phyloP scores from a whole-genome alignment of 2,888 invertebrate genomes.

The Campoplex capitator region DNA sequence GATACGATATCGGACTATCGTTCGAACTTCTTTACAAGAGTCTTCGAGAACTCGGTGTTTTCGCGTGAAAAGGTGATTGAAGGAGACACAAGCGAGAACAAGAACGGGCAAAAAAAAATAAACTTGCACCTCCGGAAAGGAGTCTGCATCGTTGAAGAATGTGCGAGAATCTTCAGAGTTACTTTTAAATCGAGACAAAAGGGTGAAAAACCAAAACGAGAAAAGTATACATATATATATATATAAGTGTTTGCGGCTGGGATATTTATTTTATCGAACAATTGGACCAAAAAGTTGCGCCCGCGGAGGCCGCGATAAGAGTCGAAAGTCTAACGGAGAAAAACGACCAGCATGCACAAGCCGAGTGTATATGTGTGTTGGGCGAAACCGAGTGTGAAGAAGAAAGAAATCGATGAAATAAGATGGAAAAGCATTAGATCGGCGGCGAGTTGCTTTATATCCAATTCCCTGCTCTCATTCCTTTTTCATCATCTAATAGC shows the following conservation, averaged over 20 bases:
- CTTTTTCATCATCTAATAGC: constrained; percentile 42
- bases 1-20: constrained; percentile 54
- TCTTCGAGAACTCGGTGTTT: constrained; percentile 23
- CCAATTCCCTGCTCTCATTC: constrained; percentile 40
- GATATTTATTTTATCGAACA: constrained; percentile 81
- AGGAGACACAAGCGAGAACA: constrained; percentile 18
- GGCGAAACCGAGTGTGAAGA: constrained; percentile 46
- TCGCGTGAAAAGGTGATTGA: constrained; percentile 47
- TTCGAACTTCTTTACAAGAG: constrained; percentile 62
- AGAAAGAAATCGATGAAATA: constrained; percentile 23
- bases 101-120: constrained; percentile 55
- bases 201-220: not conserved
- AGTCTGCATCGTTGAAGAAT: constrained; percentile 73
- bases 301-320: constrained; percentile 80
- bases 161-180: constrained; percentile 68
- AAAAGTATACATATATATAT: constrained; percentile 28
- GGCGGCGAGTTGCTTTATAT: constrained; percentile 57
- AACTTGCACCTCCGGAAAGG: constrained; percentile 67
- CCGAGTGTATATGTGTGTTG: not conserved
- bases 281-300: constrained; percentile 82
- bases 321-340: constrained; percentile 74
- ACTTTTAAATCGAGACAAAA: constrained; percentile 78
- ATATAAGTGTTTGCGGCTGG: constrained; percentile 66
- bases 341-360: constrained; percentile 58
- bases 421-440: constrained; percentile 52